Conservation (phyloP, 2,888 invertebrate species). For the Eremobia ochroleuca region DNA sequence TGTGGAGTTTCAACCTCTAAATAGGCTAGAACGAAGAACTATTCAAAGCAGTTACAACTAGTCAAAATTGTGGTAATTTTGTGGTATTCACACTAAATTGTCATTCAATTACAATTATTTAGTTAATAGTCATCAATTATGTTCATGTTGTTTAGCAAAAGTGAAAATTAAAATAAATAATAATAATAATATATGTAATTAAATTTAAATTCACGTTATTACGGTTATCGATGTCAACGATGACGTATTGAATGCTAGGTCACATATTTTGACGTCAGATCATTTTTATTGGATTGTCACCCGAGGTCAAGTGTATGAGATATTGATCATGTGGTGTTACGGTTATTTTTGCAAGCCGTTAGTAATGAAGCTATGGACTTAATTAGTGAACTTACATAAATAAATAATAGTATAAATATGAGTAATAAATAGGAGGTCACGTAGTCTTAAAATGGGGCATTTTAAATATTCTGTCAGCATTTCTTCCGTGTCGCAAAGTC, state of each 20-base stretch:
- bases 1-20: constrained; percentile 9
- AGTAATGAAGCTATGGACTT: not conserved
- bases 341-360: not conserved
- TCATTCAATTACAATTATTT: constrained; percentile 38
- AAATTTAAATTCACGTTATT: constrained; percentile 40
- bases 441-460: not conserved
- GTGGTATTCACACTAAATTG: constrained; percentile 23
- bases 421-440: not conserved
- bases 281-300: constrained; percentile 22
- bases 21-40: not conserved
- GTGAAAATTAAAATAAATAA: no score
- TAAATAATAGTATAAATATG: no score
- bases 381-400: no score
- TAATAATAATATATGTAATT: no score
- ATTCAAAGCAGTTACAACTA: constrained; percentile 5
- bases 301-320: constrained; percentile 34
- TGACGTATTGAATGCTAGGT: constrained; percentile 45
- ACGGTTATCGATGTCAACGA: constrained; percentile 40
- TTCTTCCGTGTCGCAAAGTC: not conserved
- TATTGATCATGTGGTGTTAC: constrained; percentile 26
- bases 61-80: constrained; percentile 2
- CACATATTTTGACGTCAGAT: constrained; percentile 50
- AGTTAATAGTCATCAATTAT: constrained; percentile 52
- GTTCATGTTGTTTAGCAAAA: constrained; percentile 36
- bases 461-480: not conserved